Conservation (phyloP, 2,888 invertebrate species). For the Pachymerium ferrugineum region DNA sequence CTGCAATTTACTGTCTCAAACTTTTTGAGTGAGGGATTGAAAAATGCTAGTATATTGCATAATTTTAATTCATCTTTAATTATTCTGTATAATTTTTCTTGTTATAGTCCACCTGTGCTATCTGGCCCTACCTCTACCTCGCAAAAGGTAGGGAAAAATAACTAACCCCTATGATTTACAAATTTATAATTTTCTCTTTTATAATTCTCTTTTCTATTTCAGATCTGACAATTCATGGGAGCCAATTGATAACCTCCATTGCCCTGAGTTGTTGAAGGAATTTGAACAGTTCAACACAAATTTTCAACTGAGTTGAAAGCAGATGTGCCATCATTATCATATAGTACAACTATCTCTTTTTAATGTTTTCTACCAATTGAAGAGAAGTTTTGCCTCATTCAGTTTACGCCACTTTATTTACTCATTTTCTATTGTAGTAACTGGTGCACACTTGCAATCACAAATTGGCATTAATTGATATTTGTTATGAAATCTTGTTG, state of each 20-base stretch:
- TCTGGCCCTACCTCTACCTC: conserved; percentile 33
- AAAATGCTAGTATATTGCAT: background rate
- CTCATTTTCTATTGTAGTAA: too few species aligned
- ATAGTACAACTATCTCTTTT: too few species aligned
- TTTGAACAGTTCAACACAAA: background rate
- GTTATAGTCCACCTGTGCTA: conserved; percentile 32
- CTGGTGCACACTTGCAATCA: too few species aligned
- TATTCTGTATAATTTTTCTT: background rate
- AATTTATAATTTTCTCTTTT: background rate
- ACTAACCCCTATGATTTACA: background rate
- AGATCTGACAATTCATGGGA: conserved; percentile 32
- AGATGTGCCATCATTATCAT: background rate
- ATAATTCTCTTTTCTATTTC: background rate
- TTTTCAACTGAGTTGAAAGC: background rate
- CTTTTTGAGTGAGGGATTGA: background rate
- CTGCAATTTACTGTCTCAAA: background rate
- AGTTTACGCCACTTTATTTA: too few species aligned
- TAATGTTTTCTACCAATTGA: too few species aligned
- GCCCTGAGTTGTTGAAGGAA: conserved; percentile 18
- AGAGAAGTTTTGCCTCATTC: too few species aligned
- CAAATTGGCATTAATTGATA: too few species aligned
- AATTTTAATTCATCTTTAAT: background rate
- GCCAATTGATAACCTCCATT: conserved; percentile 27
- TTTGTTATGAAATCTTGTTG: too few species aligned
- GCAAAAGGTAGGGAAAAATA: conserved; percentile 28